Evolutionary conservation across 1,140 invertebrate species (phyloP), one percentile per base, ranked within the genome.

Genomic region (Listronotus oregonensis): DNA sequence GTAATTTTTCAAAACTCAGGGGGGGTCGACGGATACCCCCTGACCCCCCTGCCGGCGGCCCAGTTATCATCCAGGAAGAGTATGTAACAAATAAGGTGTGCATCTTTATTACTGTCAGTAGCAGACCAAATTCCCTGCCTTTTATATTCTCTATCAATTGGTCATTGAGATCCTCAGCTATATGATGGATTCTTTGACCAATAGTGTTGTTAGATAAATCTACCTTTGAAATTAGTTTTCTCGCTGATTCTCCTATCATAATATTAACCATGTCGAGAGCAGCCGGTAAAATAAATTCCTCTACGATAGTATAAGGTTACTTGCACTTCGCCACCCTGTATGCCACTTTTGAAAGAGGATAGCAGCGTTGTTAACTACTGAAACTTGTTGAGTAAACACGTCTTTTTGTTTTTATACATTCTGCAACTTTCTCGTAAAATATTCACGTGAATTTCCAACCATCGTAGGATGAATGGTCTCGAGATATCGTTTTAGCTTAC

Each of bases 241-340:
- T 57, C 8, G 10, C 56, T 17, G 57, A 55, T 32, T 67, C 40
- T 71, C 73, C 68, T 59, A 78, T 37, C 71, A 77, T 74, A 72
- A 73, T 71, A 47, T 67, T 61, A 27, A 75, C 71, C 68, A 77
- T 71, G 61, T 72, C 65, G 60, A 74, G 60, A 65, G 73, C 63
- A 64, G 73, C 73, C 58, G 75, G 73, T 70, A 79, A 40, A 68
- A 79, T 75, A 64, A 77, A 66, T 50, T 78, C 42, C 61, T 78
- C 73, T 65, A 74, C 76, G 67, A 78, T 78, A 47, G 70, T 78
- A 66, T 77, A 72, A 58, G 70, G 67, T 73, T 80, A 77, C 69
- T 69, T 74, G 65, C 64, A 68, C 73, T 76, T 77, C 47, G 78
- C 73, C 18, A 76, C 68, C 54, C 63, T 60, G 37, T 66, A 67